Percentiles rank a stretch among this genome's conserved stretches.
Evolutionary conservation across 2,113 vertebrate species (phyloP).

Genomic region (Hyla sarda): DNA sequence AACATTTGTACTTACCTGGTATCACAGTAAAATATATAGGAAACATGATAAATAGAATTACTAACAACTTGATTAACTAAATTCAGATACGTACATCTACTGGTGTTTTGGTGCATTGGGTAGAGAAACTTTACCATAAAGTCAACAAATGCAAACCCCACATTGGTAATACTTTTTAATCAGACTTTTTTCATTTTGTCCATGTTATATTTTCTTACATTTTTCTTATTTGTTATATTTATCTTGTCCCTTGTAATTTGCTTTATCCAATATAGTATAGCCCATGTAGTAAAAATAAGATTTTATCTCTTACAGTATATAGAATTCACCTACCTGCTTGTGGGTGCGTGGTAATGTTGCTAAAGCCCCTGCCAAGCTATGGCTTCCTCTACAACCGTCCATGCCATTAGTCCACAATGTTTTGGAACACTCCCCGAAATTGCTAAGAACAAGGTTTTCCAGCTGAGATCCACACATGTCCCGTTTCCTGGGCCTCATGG

Average conservation of each 20-base stretch:
- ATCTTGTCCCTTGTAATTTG: neutral
- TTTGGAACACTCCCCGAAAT: constrained; percentile 63
- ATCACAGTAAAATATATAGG: too few relatives aligned
- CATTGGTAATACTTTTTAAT: neutral
- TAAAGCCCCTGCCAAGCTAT: constrained; percentile 65
- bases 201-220: neutral
- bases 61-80: too few relatives aligned
- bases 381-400: constrained; percentile 71
- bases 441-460: neutral
- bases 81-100: too few relatives aligned
- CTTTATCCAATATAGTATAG: neutral
- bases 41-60: too few relatives aligned
- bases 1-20: too few relatives aligned
- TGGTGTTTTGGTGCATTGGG: too few relatives aligned
- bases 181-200: neutral
- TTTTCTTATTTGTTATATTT: neutral
- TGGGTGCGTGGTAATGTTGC: constrained; percentile 74
- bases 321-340: constrained; percentile 76
- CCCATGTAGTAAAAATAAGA: neutral
- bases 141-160: neutral
- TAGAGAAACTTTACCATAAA: too few relatives aligned
- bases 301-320: neutral
- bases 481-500: constrained; percentile 71
- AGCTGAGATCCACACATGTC: constrained; percentile 61
- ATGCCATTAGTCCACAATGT: constrained; percentile 64